Conservation (phyloP, 2,888 invertebrate genomes). For the Ectropis crepuscularia region DNA sequence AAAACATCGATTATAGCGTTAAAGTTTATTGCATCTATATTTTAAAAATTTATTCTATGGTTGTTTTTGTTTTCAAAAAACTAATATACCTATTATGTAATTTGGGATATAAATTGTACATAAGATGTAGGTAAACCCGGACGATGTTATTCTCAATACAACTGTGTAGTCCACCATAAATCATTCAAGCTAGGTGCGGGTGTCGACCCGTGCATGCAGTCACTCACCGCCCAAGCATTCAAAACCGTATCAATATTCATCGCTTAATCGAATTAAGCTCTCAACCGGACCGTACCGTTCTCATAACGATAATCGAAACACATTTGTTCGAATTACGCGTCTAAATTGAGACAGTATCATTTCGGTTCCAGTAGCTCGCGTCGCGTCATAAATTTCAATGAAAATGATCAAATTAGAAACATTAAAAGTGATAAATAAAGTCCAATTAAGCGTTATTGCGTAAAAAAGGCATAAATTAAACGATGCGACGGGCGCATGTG, state of each 20-base stretch:
- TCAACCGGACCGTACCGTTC: constrained; percentile 39
- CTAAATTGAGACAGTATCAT: constrained; percentile 73
- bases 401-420: constrained; percentile 83
- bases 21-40: too few relatives aligned
- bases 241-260: constrained; percentile 44
- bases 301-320: constrained; percentile 64
- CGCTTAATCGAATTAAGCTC: constrained; percentile 41
- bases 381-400: constrained; percentile 78
- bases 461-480: constrained; percentile 84
- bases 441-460: constrained; percentile 83
- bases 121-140: too few relatives aligned
- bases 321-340: constrained; percentile 75
- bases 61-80: too few relatives aligned
- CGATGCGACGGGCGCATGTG: constrained; percentile 52
- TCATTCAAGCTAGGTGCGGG: background rate
- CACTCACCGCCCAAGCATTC: constrained; percentile 32
- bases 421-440: constrained; percentile 84
- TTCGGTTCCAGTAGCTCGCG: constrained; percentile 34
- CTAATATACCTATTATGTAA: too few relatives aligned
- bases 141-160: too few relatives aligned
- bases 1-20: too few relatives aligned
- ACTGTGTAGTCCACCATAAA: background rate
- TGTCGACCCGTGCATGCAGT: constrained; percentile 16
- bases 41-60: too few relatives aligned
- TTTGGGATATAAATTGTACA: too few relatives aligned